phyloP scores from a whole-genome alignment of 2,113 vertebrate species.

The Paradisaea rubra region DNA sequence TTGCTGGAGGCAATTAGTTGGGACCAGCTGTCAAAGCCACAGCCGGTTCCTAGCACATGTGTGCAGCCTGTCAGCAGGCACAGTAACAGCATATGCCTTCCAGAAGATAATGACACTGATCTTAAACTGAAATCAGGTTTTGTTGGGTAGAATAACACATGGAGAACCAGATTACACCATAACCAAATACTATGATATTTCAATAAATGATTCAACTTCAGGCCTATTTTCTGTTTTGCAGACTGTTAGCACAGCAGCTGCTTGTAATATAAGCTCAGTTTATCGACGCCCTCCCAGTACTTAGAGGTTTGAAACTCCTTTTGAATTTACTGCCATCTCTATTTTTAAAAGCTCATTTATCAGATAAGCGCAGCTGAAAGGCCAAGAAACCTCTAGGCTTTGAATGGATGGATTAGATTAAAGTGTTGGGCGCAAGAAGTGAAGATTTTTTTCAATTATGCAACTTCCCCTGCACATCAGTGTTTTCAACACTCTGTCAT shows the following conservation, averaged over 20 bases:
- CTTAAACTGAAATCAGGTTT: background rate
- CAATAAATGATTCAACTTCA: background rate
- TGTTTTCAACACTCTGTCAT: conserved; percentile 56
- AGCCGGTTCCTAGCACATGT: background rate
- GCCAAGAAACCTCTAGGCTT: conserved; percentile 42
- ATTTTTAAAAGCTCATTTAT: conserved; percentile 45
- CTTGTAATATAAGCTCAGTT: background rate
- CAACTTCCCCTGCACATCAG: conserved; percentile 23
- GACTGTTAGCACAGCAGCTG: background rate
- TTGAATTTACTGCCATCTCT: conserved; percentile 30
- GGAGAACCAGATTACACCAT: background rate
- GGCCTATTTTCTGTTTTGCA: background rate
- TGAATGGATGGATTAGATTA: conserved; percentile 54
- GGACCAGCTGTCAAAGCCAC: conserved; percentile 33
- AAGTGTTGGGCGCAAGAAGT: conserved; percentile 46
- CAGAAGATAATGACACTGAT: conserved; percentile 18
- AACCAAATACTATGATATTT: background rate
- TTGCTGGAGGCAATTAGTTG: conserved; percentile 32
- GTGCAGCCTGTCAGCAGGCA: background rate
- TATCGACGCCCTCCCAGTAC: background rate
- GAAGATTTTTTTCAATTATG: conserved; percentile 51
- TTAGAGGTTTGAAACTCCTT: conserved; percentile 11
- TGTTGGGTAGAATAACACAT: conserved; percentile 25
- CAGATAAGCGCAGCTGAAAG: conserved; percentile 14
- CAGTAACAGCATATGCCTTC: conserved; percentile 8